A percentile compares a stretch with the other conserved stretches of the same genome.
Conservation (phyloP, 92 coral and sea anemone genomes). For the Phenganax stokvisi region DNA sequence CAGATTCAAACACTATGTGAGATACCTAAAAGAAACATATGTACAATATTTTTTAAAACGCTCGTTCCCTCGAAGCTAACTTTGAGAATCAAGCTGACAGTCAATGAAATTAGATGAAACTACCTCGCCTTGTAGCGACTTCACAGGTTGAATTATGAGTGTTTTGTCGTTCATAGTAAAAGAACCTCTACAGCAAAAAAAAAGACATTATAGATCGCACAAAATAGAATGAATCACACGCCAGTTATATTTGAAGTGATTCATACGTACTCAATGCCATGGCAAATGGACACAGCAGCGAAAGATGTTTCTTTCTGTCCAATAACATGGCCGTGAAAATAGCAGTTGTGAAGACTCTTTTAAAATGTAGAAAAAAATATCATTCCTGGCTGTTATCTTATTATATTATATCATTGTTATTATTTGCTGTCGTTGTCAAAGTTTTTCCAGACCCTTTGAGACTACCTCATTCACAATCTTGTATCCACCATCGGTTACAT, state of each 20-base stretch:
- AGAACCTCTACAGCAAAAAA: slow-evolving; percentile 2
- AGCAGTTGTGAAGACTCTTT: slow-evolving; percentile 13
- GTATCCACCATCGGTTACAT: slow-evolving; percentile 2
- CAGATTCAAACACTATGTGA: slow-evolving; percentile 27
- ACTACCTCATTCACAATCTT: slow-evolving; percentile 14
- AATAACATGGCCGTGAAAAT: slow-evolving; percentile 21
- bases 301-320: slow-evolving; percentile 16
- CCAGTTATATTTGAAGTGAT: too few relatives aligned
- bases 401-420: background rate
- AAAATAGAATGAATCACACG: background rate
- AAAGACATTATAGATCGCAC: too few relatives aligned
- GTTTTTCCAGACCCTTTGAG: background rate
- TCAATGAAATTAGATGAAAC: too few relatives aligned
- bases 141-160: slow-evolving; percentile 18
- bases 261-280: slow-evolving; percentile 18
- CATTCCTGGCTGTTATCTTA: too few relatives aligned
- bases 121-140: slow-evolving; percentile 20
- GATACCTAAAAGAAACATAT: background rate
- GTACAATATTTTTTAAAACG: too few relatives aligned
- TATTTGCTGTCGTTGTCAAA: background rate
- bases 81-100: background rate
- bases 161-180: slow-evolving; percentile 11
- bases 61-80: background rate
- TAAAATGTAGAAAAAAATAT: background rate
- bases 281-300: slow-evolving; percentile 10